Percentiles rank a stretch among this genome's conserved stretches.
phyloP scores from a whole-genome alignment of 2,113 vertebrate species.

The Zosterops pallidus region DNA sequence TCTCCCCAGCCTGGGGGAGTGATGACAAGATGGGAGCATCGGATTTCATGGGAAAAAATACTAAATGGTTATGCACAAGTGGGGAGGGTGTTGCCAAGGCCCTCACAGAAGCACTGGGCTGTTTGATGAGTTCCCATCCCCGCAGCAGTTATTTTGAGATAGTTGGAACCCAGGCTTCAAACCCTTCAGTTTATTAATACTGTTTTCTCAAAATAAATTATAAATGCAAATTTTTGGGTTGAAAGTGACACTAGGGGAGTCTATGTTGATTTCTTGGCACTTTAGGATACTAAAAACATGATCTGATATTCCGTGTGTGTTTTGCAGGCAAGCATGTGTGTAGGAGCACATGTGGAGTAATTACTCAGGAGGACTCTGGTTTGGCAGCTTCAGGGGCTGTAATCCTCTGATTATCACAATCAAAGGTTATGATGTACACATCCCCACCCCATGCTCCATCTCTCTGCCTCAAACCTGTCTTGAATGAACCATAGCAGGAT shows the following conservation, averaged over 20 bases:
- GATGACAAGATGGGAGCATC: constrained; percentile 36
- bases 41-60: constrained; percentile 46
- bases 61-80: not conserved
- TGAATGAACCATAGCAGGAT: not conserved
- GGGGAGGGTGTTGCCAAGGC: not conserved
- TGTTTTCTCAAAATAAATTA: not conserved
- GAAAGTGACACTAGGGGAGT: not conserved
- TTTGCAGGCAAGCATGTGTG: not conserved
- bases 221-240: not conserved
- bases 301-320: not conserved
- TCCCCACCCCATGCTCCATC: not conserved
- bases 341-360: not conserved
- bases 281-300: not conserved
- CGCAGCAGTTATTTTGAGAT: not conserved
- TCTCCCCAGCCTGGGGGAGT: not conserved
- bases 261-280: not conserved
- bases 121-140: not conserved
- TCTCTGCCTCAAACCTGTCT: not conserved
- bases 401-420: not conserved
- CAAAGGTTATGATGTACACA: not conserved
- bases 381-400: not conserved
- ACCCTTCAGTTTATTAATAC: not conserved
- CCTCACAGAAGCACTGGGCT: not conserved
- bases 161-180: not conserved
- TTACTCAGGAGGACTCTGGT: not conserved